Evolutionary conservation across 1,140 invertebrate genomes (phyloP).

Genomic region (Diploscapter pachys): DNA sequence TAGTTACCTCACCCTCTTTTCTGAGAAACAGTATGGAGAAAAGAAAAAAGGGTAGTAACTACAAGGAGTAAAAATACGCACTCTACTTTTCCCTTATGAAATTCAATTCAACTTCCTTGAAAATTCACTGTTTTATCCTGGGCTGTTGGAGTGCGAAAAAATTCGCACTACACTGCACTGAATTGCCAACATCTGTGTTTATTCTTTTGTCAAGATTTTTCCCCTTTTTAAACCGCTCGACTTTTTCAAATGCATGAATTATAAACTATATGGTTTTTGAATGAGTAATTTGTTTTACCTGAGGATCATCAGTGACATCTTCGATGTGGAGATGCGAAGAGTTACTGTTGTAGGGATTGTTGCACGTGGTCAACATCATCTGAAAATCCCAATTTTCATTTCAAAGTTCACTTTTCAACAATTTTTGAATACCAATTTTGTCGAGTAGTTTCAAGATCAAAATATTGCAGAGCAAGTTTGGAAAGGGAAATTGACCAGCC

Average conservation of each 20-base stretch:
- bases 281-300: constrained; percentile 35
- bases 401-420: too few species aligned
- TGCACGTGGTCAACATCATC: constrained; percentile 16
- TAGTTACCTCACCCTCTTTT: too few species aligned
- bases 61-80: not conserved
- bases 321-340: constrained; percentile 44
- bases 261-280: not conserved
- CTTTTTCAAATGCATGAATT: too few species aligned
- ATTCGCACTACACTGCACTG: not conserved
- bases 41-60: not conserved
- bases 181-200: too few species aligned
- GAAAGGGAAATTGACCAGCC: too few species aligned
- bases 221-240: too few species aligned
- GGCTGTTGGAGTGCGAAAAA: not conserved
- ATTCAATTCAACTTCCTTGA: not conserved
- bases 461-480: too few species aligned
- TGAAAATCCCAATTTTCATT: not conserved
- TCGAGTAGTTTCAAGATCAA: too few species aligned
- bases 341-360: constrained; percentile 13
- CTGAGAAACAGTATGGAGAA: not conserved
- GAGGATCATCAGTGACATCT: constrained; percentile 56
- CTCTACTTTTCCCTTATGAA: not conserved
- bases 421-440: too few species aligned
- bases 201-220: too few species aligned
- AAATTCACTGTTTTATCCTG: not conserved